A percentile compares a stretch with the other conserved stretches of the same genome.
phyloP scores from a whole-genome alignment of 2,113 vertebrate species.

The Mus spicilegus region DNA sequence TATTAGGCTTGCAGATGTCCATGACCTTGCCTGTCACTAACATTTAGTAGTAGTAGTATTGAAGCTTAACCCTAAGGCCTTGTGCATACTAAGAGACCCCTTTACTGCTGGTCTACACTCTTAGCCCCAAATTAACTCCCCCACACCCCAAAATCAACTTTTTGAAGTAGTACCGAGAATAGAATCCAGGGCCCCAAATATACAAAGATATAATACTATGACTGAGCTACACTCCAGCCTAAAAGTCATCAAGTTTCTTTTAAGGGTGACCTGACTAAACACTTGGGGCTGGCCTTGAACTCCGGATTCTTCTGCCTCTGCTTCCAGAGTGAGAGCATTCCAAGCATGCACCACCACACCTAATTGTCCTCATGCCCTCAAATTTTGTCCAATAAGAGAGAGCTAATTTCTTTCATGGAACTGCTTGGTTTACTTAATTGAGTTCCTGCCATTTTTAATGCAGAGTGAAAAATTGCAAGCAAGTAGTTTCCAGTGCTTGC shows the following conservation, averaged over 20 bases:
- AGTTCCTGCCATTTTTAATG: neutral
- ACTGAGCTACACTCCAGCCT: neutral
- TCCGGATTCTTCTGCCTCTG: neutral
- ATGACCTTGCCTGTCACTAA: neutral
- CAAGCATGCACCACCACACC: too few relatives aligned
- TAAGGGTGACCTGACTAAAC: too few relatives aligned
- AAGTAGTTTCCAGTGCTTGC: constrained; percentile 48
- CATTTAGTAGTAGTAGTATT: neutral
- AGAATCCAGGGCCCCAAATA: neutral
- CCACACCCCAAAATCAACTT: neutral
- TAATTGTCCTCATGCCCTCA: neutral
- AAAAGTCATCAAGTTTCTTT: neutral
- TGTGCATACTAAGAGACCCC: neutral
- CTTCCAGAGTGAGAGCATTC: neutral
- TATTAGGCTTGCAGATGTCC: neutral
- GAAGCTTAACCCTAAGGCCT: neutral
- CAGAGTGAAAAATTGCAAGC: constrained; percentile 49
- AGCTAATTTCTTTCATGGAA: constrained; percentile 45
- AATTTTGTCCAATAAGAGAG: constrained; percentile 4
- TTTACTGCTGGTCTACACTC: neutral
- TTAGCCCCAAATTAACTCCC: neutral
- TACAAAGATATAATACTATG: neutral
- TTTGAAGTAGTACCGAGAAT: neutral
- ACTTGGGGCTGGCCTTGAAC: neutral
- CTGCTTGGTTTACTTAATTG: constrained; percentile 26